Conservation (phyloP, 1,140 invertebrate genomes). For the Octopus bimaculoides region DNA sequence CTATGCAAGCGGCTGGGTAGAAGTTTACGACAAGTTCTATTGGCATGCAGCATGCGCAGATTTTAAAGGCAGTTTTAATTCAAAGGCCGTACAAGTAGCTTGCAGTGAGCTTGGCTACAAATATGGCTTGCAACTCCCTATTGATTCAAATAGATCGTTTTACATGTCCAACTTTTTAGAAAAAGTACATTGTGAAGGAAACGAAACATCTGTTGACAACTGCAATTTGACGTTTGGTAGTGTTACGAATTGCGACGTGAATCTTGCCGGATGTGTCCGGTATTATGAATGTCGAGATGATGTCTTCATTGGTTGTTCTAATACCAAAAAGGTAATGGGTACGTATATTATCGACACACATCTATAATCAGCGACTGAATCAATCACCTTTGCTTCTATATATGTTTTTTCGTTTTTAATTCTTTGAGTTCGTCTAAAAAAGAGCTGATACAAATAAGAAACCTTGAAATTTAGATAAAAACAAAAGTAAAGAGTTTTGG, state of each 20-base stretch:
- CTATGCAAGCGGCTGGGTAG: conserved; percentile 66
- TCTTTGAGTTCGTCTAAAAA: too few species aligned
- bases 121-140: conserved; percentile 15
- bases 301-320: not conserved
- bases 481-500: too few species aligned
- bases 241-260: not conserved
- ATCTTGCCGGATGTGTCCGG: not conserved
- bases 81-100: conserved; percentile 34
- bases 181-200: not conserved
- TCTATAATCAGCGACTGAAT: too few species aligned
- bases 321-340: not conserved
- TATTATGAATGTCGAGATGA: conserved; percentile 1
- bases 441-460: too few species aligned
- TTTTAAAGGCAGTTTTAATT: conserved; percentile 27
- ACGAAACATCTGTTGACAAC: not conserved
- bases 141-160: not conserved
- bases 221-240: not conserved
- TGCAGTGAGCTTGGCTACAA: conserved; percentile 50
- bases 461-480: too few species aligned
- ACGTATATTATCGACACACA: too few species aligned
- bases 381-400: too few species aligned
- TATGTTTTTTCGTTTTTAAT: too few species aligned
- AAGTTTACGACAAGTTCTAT: conserved; percentile 57
- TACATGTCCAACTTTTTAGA: conserved; percentile 2
- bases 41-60: conserved; percentile 46